Evolutionary conservation across 2,113 vertebrate species (phyloP).

Genomic region (Hirundichthys speculiger): DNA sequence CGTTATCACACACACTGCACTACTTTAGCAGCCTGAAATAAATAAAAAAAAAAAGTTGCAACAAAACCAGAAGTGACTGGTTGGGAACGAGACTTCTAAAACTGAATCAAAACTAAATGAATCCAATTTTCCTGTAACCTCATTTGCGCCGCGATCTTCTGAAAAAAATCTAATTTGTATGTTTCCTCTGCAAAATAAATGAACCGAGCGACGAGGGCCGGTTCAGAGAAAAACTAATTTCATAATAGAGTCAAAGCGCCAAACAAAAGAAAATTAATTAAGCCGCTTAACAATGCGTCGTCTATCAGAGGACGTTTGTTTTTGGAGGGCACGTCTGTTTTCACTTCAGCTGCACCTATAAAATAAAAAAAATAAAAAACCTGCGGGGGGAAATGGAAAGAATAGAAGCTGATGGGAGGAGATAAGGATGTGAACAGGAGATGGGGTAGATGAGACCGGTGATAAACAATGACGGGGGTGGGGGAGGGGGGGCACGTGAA

Average conservation of each 20-base stretch:
- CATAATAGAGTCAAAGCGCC: constrained; percentile 75
- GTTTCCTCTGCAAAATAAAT: constrained; percentile 73
- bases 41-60: constrained; percentile 27
- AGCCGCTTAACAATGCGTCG: constrained; percentile 77
- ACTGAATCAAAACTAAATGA: constrained; percentile 73
- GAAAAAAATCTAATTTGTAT: constrained; percentile 76
- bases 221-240: constrained; percentile 54
- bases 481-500: constrained; percentile 37
- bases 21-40: constrained; percentile 38
- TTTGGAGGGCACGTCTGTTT: constrained; percentile 51
- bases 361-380: constrained; percentile 61
- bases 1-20: constrained; percentile 36
- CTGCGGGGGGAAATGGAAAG: constrained; percentile 50
- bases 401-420: constrained; percentile 42
- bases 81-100: constrained; percentile 45
- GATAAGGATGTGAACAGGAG: constrained; percentile 60
- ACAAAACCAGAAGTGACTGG: constrained; percentile 16
- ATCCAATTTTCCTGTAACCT: constrained; percentile 73
- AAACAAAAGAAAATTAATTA: constrained; percentile 81
- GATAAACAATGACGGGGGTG: constrained; percentile 3
- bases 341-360: constrained; percentile 48
- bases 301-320: constrained; percentile 68
- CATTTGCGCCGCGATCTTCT: constrained; percentile 61
- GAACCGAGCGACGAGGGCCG: constrained; percentile 44
- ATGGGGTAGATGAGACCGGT: constrained; percentile 1